Base-by-base conservation (phyloP, 2,797 vertebrate genomes). In the Girardinus metallicus region DNA sequence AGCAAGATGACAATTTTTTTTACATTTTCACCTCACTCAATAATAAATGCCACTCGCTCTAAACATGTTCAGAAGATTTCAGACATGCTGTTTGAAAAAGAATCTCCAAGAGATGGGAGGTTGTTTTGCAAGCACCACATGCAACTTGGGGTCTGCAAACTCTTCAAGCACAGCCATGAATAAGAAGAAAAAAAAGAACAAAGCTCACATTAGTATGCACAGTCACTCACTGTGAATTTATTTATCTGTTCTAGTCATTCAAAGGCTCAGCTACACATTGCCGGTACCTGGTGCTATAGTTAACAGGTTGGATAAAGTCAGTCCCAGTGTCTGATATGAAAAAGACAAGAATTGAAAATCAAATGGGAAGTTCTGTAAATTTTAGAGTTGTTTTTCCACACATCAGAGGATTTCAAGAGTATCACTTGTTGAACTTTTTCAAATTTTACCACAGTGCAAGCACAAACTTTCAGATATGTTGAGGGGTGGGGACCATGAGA, bases 121-220 rank as follows among this genome's bases (percentile, higher is more conserved):
- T 68, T 71, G 68, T 46, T 71, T 46, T 15, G 26, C 68, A 71
- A 71, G 68, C 41, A 29, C 41, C 41, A 46, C 41, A 71, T 44
- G 68, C 26, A 71, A 71, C 68, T 46, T 71, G 13, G 15, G 41
- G 41, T 71, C 43, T 46, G 68, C 68, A 71, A 71, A 71, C n/a
- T 71, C 43, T 71, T 71, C 13, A 71, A 71, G 68, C 68, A 46
- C 68, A 44, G 43, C 68, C 29, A 71, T 71, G 43, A 46, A 44
- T 9, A 46, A 16, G 26, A 29, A 29, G 13, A 9, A 49, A 43
- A 10, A 66, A 68, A 53, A 46, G n/a, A 75, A 23, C 41, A 29
- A 46, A 62, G 41, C n/a, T 46, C 8, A 31, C n/a, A 75, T 44
- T 62, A 62, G 29, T 21, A 75, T 62, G 43, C n/a, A 62, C 10